Evolutionary conservation across 2,797 vertebrate genomes (phyloP), one percentile per base, ranked within the genome.

Genomic region (Clarias pachynema): DNA sequence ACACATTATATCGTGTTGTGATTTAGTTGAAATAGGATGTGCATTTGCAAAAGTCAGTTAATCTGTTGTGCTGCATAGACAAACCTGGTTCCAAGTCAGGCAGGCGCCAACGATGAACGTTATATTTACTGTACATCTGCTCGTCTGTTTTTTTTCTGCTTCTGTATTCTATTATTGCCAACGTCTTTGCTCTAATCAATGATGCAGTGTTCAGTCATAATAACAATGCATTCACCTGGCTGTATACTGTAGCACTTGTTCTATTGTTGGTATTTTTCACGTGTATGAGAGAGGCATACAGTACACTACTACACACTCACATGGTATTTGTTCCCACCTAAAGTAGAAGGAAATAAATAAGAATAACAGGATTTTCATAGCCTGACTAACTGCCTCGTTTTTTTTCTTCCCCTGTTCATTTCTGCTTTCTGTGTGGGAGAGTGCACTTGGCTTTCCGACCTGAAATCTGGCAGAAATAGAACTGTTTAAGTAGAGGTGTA

Each of bases 271-370:
- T 20, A 0, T n/a, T 15, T 29, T 85, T 34, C 59, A 72, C 44
- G 29, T 81, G 49, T 24, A 44, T 69, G 73, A 85, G 31, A 26
- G 62, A 68, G 60, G n/a, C 18, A 66, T 59, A 59, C 31, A 34
- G 31, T 34, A 34, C 78, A 84, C 82, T 85, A 83, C 77, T 63
- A 79, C 57, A 49, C 53, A 57, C 53, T 20, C 73, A 34, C 18
- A 26, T 57, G 26, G 53, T 8, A 57, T 57, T 57, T 77, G 26
- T 77, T 34, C 7, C 7, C 59, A 40, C 77, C 34, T 26, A 78
- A 78, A 24, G 29, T 29, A 79, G 60, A 79, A 65, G 7, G 8
- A 22, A 79, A n/a, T 62, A 62, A 60, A 79, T 34, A 40, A 79
- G 31, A 62, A 79, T 78, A 22, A 40, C 22, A n/a, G 29, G 49